phyloP scores from a whole-genome alignment of 2,113 vertebrate genomes.

The Lycaon pictus region DNA sequence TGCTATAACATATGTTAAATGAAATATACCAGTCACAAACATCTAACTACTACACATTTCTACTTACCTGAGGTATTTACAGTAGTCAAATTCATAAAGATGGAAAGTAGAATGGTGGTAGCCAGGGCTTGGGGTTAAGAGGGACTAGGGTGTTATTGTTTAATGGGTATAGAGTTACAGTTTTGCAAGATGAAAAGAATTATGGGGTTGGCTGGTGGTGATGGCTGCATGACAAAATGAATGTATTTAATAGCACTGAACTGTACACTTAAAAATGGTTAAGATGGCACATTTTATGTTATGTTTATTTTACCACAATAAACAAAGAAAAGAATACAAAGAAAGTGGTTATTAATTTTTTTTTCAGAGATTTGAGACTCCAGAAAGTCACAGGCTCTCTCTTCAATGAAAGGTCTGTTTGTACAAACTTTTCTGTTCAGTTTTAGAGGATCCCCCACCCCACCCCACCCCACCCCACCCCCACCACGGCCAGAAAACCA shows the following conservation, averaged over 20 bases:
- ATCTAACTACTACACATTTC: neutral
- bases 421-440: neutral
- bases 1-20: neutral
- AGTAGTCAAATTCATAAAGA: neutral
- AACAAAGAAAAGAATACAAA: neutral
- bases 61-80: neutral
- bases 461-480: rapidly evolving
- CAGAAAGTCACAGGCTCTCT: neutral
- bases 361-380: neutral
- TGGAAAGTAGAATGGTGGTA: neutral
- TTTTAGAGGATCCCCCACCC: neutral
- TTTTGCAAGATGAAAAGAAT: neutral
- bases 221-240: neutral
- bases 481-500: neutral
- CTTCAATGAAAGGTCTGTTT: neutral
- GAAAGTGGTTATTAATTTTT: neutral
- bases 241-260: neutral
- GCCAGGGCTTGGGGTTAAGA: neutral
- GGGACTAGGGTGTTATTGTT: neutral
- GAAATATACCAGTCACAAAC: neutral
- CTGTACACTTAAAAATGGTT: neutral
- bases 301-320: neutral
- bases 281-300: neutral
- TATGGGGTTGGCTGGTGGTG: neutral
- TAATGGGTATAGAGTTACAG: neutral